A percentile compares a stretch with the other conserved stretches of the same genome.
Evolutionary conservation across 2,113 vertebrate species (phyloP).

Genomic region (Sphaerodactylus townsendi): DNA sequence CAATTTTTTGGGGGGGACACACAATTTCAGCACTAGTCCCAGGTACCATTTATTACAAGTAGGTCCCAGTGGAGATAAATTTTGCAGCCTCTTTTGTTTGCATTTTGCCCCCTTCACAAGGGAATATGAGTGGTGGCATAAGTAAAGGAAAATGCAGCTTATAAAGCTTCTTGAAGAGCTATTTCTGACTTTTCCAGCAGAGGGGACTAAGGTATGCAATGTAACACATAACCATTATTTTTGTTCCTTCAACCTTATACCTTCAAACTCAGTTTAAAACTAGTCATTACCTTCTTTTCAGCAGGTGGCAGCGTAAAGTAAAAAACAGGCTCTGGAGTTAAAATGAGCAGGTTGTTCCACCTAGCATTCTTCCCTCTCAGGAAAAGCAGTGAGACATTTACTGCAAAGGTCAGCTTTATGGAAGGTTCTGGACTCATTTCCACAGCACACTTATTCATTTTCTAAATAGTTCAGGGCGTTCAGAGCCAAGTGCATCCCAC

Average conservation of each 20-base stretch:
- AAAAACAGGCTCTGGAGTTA: not conserved
- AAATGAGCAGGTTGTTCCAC: conserved; percentile 19
- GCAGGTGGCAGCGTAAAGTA: conserved; percentile 17
- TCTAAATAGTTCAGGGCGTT: not conserved
- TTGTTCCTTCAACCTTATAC: not conserved
- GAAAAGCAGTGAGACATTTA: conserved; percentile 23
- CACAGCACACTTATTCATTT: conserved; percentile 3
- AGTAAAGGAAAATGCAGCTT: not conserved
- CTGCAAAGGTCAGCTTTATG: conserved; percentile 1
- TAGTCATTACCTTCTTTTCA: conserved; percentile 22
- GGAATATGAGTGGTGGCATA: not conserved
- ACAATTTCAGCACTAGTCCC: too few species aligned
- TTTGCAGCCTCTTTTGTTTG: not conserved
- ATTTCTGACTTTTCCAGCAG: not conserved
- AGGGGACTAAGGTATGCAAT: not conserved
- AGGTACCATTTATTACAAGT: too few species aligned
- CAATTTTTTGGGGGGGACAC: too few species aligned
- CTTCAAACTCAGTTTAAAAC: conserved; percentile 21
- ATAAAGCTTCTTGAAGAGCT: not conserved
- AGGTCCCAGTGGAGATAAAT: too few species aligned
- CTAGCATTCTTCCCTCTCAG: not conserved
- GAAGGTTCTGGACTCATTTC: conserved; percentile 13
- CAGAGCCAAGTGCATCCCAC: not conserved
- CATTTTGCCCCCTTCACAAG: not conserved
- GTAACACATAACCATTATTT: not conserved